A percentile compares a stretch with the other conserved stretches of the same genome.
Conservation (phyloP, 2,888 invertebrate genomes). For the Coleophora flavipennella region DNA sequence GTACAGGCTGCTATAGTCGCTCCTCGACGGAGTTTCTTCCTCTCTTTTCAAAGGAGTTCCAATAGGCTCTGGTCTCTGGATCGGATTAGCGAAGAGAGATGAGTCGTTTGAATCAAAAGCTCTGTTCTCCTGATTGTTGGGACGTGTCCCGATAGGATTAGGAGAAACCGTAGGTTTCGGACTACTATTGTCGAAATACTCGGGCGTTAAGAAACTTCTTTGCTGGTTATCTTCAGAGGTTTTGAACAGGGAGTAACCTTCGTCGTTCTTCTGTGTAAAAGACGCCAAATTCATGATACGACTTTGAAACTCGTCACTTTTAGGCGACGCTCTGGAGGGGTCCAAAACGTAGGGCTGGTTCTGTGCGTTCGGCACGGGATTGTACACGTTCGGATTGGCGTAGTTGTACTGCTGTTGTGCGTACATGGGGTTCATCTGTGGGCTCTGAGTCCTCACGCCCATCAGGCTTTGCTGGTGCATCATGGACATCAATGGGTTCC, state of each 20-base stretch:
- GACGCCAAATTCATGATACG: slow-evolving; percentile 55
- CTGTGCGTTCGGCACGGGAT: slow-evolving; percentile 18
- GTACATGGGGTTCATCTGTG: slow-evolving; percentile 30
- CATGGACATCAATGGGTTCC: slow-evolving; percentile 79
- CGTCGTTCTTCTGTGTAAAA: slow-evolving; percentile 60
- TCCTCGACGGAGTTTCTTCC: slow-evolving; percentile 21
- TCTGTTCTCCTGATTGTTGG: slow-evolving; percentile 25
- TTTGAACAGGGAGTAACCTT: slow-evolving; percentile 60
- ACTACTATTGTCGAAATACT: slow-evolving; percentile 39
- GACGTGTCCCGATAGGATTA: slow-evolving; percentile 57
- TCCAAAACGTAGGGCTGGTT: slow-evolving; percentile 26
- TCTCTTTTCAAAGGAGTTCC: slow-evolving; percentile 36
- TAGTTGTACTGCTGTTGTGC: slow-evolving; percentile 41
- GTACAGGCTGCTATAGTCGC: slow-evolving; percentile 32
- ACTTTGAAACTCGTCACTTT: slow-evolving; percentile 45
- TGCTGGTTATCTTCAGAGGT: slow-evolving; percentile 43
- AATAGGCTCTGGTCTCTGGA: slow-evolving; percentile 47
- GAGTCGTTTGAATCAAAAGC: slow-evolving; percentile 35
- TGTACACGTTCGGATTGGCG: slow-evolving; percentile 41
- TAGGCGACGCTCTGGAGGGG: slow-evolving; percentile 24
- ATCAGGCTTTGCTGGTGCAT: slow-evolving; percentile 59
- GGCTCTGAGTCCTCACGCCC: slow-evolving; percentile 33
- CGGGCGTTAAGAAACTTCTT: slow-evolving; percentile 41
- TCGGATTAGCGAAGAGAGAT: slow-evolving; percentile 44
- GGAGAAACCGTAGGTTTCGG: slow-evolving; percentile 52